Percentiles rank a stretch among this genome's conserved stretches.
Conservation (phyloP, 2,113 vertebrate species). For the Callospermophilus lateralis region DNA sequence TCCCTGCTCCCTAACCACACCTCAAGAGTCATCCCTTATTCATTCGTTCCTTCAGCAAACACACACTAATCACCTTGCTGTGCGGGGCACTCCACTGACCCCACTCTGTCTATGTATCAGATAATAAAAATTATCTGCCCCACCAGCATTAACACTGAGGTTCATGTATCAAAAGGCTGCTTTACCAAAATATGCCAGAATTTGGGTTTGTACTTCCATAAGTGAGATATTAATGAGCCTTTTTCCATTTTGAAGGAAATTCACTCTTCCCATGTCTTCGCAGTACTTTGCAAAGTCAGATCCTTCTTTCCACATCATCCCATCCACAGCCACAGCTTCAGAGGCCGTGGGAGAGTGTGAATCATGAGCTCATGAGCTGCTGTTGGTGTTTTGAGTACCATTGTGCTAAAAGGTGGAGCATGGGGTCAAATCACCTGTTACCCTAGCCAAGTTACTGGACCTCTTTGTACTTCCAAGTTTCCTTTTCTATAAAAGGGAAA, state of each 20-base stretch:
- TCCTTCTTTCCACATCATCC: neutral
- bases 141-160: neutral
- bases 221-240: neutral
- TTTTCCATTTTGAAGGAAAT: slow-evolving; percentile 10
- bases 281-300: neutral
- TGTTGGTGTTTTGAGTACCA: neutral
- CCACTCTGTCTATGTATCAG: too few relatives aligned
- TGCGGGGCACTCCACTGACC: neutral
- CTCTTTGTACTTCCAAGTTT: neutral
- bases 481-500: neutral
- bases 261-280: neutral
- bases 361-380: neutral
- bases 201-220: neutral
- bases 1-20: neutral
- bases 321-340: too few relatives aligned
- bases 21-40: neutral
- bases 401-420: neutral
- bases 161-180: neutral
- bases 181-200: neutral
- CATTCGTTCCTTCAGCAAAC: neutral
- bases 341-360: neutral
- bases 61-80: neutral
- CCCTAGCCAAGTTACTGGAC: neutral
- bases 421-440: neutral
- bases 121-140: neutral